These are phyloP conservation scores for Apus apus DNA, from an alignment of 2,113 vertebrate species.

Conservation along the genomic window DNA sequence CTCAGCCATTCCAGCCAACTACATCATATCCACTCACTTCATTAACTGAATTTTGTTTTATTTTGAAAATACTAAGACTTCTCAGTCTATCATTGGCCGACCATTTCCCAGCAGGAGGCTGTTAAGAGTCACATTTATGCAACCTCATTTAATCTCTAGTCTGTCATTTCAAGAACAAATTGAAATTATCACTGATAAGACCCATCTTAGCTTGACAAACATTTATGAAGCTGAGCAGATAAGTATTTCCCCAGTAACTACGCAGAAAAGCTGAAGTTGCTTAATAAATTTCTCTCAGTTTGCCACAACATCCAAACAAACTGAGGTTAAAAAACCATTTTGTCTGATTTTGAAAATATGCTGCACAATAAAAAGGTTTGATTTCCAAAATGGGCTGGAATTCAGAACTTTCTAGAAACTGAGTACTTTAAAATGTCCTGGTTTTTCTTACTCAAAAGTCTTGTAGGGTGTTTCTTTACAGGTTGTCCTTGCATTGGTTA, in stretches of 20 bases:
- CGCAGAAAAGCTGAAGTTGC: not conserved
- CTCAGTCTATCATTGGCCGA: not conserved
- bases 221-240: not conserved
- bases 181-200: not conserved
- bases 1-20: not conserved
- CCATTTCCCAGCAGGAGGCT: not conserved
- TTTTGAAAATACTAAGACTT: not conserved
- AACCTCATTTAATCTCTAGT: not conserved
- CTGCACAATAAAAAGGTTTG: not conserved
- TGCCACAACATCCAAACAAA: not conserved
- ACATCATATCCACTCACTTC: fast-evolving
- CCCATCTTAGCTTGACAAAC: not conserved
- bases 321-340: not conserved
- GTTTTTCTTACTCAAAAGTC: not conserved
- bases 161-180: not conserved
- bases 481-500: not conserved
- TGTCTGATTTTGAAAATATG: not conserved
- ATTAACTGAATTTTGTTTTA: not conserved
- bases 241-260: not conserved
- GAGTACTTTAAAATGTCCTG: not conserved
- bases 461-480: not conserved
- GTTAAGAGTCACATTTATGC: not conserved
- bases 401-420: not conserved
- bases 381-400: not conserved
- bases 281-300: not conserved